Percentiles rank a stretch among this genome's conserved stretches.
Evolutionary conservation across 1,140 invertebrate species (phyloP).

Genomic region (Meloidogyne hapla): DNA sequence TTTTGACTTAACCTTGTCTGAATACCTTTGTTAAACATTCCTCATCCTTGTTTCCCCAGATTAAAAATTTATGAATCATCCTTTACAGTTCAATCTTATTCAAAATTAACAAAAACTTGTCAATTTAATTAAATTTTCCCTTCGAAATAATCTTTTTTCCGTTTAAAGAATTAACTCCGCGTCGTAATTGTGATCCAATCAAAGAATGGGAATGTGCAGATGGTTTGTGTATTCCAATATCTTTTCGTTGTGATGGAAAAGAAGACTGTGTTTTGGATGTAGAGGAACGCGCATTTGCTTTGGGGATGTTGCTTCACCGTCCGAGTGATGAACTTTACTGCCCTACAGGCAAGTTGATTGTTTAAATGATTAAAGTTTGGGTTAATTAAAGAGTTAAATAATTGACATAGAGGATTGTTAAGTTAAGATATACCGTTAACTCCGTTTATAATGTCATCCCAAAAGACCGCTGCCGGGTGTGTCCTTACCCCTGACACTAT

Average conservation of each 20-base stretch:
- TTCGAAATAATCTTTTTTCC: too few species aligned
- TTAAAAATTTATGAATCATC: too few species aligned
- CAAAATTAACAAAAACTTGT: neutral
- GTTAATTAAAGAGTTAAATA: too few species aligned
- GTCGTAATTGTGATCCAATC: conserved; percentile 14
- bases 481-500: too few species aligned
- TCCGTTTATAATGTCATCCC: too few species aligned
- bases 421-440: too few species aligned
- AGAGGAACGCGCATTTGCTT: neutral
- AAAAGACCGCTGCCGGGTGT: too few species aligned
- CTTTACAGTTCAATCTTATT: too few species aligned
- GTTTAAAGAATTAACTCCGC: conserved; percentile 4
- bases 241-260: conserved; percentile 23
- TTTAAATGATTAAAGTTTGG: neutral
- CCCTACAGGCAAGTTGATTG: conserved; percentile 7
- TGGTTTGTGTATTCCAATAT: conserved; percentile 22
- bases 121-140: conserved; percentile 1
- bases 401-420: too few species aligned
- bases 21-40: too few species aligned
- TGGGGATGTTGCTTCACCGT: conserved; percentile 9
- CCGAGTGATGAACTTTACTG: conserved; percentile 31
- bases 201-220: conserved; percentile 31
- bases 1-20: too few species aligned
- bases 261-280: conserved; percentile 21
- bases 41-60: too few species aligned